A percentile compares a stretch with the other conserved stretches of the same genome.
Conservation (phyloP, 2,797 vertebrate species). For the Antrozous pallidus region DNA sequence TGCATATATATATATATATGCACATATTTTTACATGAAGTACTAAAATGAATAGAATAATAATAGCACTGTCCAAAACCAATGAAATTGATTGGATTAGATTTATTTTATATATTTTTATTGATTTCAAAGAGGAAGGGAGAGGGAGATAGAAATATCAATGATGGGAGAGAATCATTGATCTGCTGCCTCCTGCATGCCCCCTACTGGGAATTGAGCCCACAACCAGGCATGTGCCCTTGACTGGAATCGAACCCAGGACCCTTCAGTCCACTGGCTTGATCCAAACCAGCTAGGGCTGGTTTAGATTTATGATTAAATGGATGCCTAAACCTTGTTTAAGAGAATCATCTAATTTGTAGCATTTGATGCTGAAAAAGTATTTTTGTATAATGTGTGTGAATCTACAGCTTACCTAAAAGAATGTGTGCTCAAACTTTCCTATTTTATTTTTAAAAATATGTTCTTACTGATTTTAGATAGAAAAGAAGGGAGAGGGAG, state of each 20-base stretch:
- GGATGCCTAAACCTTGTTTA: not conserved
- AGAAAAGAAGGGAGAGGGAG: not conserved
- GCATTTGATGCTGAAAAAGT: not conserved
- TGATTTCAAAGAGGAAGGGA: too few species aligned
- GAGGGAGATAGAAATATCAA: too few species aligned
- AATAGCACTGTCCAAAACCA: not conserved
- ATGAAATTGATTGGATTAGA: not conserved
- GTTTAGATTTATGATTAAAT: not conserved
- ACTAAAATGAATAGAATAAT: not conserved
- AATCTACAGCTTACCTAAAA: not conserved
- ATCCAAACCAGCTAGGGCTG: not conserved
- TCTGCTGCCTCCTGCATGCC: too few species aligned
- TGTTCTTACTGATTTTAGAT: not conserved
- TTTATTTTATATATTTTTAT: not conserved
- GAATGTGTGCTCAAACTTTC: not conserved
- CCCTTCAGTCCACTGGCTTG: too few species aligned
- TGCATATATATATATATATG: not conserved
- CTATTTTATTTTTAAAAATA: not conserved
- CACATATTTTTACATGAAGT: slow-evolving; percentile 4
- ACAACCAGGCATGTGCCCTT: too few species aligned
- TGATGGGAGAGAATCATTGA: too few species aligned
- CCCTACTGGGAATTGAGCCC: too few species aligned
- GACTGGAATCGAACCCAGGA: too few species aligned
- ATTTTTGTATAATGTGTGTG: not conserved
- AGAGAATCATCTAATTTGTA: not conserved